phyloP scores from a whole-genome alignment of 2,113 vertebrate genomes.

The Lagopus muta region DNA sequence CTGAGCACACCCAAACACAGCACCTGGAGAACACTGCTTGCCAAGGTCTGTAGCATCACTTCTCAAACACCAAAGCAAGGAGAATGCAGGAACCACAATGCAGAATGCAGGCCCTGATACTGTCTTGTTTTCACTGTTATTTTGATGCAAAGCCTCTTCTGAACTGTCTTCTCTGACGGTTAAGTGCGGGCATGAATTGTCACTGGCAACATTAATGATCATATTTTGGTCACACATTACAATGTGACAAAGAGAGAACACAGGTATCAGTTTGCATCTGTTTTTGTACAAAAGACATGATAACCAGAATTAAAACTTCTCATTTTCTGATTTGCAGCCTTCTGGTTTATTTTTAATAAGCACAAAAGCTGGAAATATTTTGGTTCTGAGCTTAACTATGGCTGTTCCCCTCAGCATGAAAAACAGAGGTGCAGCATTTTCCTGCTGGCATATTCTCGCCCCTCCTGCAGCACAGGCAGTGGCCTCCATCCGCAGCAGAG shows the following conservation, averaged over 20 bases:
- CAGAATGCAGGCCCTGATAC: not conserved
- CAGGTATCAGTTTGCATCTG: not conserved
- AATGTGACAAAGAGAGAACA: not conserved
- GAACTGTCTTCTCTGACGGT: not conserved
- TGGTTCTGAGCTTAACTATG: fast-evolving
- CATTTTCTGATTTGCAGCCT: not conserved
- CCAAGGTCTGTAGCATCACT: not conserved
- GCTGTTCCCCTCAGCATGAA: fast-evolving
- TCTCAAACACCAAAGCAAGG: not conserved
- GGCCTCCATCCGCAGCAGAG: not conserved
- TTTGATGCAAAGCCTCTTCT: not conserved
- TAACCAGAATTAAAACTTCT: not conserved
- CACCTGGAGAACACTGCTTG: not conserved
- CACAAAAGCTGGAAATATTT: not conserved
- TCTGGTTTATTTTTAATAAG: not conserved
- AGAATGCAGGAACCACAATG: not conserved
- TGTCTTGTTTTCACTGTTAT: not conserved
- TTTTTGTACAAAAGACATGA: not conserved
- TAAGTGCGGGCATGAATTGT: fast-evolving
- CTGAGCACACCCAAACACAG: not conserved
- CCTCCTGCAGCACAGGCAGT: not conserved
- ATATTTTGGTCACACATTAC: not conserved
- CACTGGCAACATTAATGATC: fast-evolving
- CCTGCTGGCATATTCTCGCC: fast-evolving
- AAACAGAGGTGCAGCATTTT: fast-evolving